phyloP scores from a whole-genome alignment of 2,113 vertebrate genomes.

The Sylvietta virens region DNA sequence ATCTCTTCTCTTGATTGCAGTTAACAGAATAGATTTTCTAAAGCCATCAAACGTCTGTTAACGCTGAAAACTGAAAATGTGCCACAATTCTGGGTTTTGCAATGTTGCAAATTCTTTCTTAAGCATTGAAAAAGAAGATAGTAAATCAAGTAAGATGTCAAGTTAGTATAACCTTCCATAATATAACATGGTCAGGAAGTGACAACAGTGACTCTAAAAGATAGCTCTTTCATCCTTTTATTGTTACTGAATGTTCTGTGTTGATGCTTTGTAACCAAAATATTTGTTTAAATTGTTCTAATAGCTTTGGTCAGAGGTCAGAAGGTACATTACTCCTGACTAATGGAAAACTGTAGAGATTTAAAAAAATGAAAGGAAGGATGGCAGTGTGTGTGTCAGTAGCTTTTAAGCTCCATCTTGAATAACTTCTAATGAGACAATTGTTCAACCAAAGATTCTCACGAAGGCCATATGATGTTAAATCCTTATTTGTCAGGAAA shows the following conservation, averaged over 20 bases:
- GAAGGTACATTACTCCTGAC: neutral
- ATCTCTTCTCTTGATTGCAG: conserved; percentile 10
- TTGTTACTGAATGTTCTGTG: conserved; percentile 4
- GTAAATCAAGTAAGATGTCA: neutral
- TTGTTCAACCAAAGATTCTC: neutral
- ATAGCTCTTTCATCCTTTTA: neutral
- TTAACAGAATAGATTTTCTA: conserved; percentile 9
- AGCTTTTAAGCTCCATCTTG: neutral
- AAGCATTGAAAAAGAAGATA: neutral
- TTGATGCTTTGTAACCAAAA: conserved; percentile 54
- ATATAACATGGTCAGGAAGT: neutral
- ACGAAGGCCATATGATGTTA: neutral
- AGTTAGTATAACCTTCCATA: neutral
- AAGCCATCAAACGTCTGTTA: neutral
- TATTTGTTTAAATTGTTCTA: conserved; percentile 49
- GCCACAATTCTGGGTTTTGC: neutral
- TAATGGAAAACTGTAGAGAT: neutral
- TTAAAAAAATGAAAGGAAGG: neutral
- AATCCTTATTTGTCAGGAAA: neutral
- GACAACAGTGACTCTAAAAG: neutral
- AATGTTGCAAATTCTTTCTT: neutral
- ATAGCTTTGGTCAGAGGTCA: conserved; percentile 40
- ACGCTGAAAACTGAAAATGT: neutral
- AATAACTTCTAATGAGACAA: neutral
- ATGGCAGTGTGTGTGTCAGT: neutral